Base-by-base conservation (phyloP, 2,888 invertebrate genomes). In the Dolichopus griseipennis region DNA sequence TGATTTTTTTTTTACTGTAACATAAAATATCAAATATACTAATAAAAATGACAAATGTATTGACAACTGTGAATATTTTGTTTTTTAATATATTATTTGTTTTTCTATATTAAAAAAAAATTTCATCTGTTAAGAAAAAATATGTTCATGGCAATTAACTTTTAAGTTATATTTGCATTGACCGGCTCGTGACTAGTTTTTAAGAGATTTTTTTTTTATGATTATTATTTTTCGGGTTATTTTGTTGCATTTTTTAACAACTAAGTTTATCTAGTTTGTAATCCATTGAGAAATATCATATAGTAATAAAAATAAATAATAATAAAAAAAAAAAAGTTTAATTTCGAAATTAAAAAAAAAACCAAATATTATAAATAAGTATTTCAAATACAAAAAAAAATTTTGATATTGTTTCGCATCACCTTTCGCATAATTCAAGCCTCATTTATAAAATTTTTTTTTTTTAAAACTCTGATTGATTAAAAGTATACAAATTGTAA, bases 101-200 rank as follows among this genome's bases (percentile, higher is more conserved):
- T 41, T 41, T 41, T 41, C 27, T 27, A 27, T 27, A n/a, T n/a
- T n/a, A n/a, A n/a, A n/a, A n/a, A n/a, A n/a, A 27, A 27, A 27
- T n/a, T 52, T 52, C 18, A 18, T n/a, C n/a, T 52, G n/a, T 6
- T n/a, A 12, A n/a, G n/a, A n/a, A 18, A 18, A 18, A 52, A 18
- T 52, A 1, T 52, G 52, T 52, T 52, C 52, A 52, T 52, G 52
- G 52, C 52, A 52, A 52, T 52, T 52, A 52, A 52, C 12, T 52
- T 52, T 52, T 52, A 18, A 52, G n/a, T 18, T 52, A 52, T 52
- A 52, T 52, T 52, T 52, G n/a, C 52, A 52, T 52, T 52, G 52
- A 52, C 52, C 52, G 52, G 52, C 52, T 52, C 52, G 52, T 52
- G 52, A 52, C 52, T 52, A n/a, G 52, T 52, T 52, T 52, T 52